Percentiles rank a stretch among this genome's conserved stretches.
These are phyloP conservation scores for Psittacula cyanocephala DNA, from an alignment of 2,113 vertebrate genomes.

Conservation along the genomic window DNA sequence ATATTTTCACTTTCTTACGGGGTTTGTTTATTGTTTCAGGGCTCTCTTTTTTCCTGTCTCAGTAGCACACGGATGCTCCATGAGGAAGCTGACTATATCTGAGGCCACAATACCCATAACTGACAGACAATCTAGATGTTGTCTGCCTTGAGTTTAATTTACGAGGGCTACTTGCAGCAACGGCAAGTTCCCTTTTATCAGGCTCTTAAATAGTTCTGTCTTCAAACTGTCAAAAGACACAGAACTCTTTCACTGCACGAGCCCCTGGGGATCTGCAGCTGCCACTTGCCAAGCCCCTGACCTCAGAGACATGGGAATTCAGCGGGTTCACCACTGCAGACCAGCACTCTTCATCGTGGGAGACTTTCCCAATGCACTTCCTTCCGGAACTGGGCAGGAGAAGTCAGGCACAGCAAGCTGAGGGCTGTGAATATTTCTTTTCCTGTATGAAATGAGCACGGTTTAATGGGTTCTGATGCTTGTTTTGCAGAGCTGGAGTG, in stretches of 20 bases:
- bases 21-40: slow-evolving; percentile 21
- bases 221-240: neutral
- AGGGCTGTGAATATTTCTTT: neutral
- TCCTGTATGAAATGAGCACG: neutral
- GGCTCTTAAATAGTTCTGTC: neutral
- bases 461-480: neutral
- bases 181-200: neutral
- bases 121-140: neutral
- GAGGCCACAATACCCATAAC: neutral
- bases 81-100: neutral
- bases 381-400: neutral
- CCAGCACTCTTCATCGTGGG: neutral
- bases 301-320: neutral
- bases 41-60: neutral
- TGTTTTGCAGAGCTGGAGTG: neutral
- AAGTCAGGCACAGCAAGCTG: neutral
- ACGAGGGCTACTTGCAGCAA: neutral
- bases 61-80: neutral
- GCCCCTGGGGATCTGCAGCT: neutral
- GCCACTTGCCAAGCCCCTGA: neutral
- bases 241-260: neutral
- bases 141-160: neutral
- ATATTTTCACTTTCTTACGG: slow-evolving; percentile 11
- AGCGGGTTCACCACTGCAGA: neutral
- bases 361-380: neutral